Base-by-base conservation (phyloP, 2,113 vertebrate species). In the Pardalotus punctatus region DNA sequence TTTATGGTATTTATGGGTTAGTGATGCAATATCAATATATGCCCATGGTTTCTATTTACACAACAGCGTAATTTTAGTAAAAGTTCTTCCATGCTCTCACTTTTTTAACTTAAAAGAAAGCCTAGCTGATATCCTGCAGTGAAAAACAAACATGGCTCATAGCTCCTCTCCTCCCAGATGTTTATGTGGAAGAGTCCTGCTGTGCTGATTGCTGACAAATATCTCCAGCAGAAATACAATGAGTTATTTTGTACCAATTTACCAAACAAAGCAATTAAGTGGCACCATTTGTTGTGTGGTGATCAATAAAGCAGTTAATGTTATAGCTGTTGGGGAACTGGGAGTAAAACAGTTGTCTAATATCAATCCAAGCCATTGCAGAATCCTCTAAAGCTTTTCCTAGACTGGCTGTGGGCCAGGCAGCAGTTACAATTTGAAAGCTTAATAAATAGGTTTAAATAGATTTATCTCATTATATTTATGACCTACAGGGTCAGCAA, bases 11-110 rank as follows among this genome's bases (percentile, higher is more conserved):
- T 96, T 96, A 57, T 91, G 85, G 87, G 38, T 88, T 90, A 66
- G 64, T 94, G 95, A 83, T 90, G 90, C 60, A 82, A n/a, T 88
- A 88, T 88, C 71, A 85, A 40, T 88, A 77, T 45, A 90, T 86
- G 93, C 58, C 58, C 94, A 76, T 73, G 78, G 84, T 89, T 96
- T 94, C 84, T 90, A 28, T 96, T 96, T 93, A 91, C 94, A 82
- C n/a, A 95, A 73, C 74, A 51, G n/a, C 3, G 27, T 88, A 92
- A 94, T 96, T 94, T 88, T 83, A 96, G 87, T 38, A 78, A 40
- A 81, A 82, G 48, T 70, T 91, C 54, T 77, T 66, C 58, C 2
- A 1, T 38, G 35, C 51, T 95, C 60, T 90, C 67, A 81, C 38
- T 93, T 90, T 71, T 92, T 85, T 65, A 31, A 69, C 56, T 85